Evolutionary conservation across 2,113 vertebrate genomes (phyloP), one percentile per base, ranked within the genome.

Genomic region (Protobothrops flavoviridis): DNA sequence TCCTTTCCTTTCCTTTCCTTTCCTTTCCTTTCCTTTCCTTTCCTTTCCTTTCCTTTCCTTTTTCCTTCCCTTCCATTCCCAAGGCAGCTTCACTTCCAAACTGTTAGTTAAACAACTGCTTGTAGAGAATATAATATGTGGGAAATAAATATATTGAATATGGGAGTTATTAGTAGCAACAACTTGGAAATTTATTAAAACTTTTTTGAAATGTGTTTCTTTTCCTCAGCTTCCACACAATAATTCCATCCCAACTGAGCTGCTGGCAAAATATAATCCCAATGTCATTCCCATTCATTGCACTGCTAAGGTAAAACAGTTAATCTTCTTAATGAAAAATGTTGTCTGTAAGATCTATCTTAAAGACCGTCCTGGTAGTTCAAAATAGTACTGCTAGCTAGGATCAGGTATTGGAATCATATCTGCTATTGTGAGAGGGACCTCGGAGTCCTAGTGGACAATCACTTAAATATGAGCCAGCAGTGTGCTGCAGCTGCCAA

Each of bases 271-370:
- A 91, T 89, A 96, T 3, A 95, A 26, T 50, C 85, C 94, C 0
- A 94, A 97, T 56, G 85, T 98, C 90, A 98, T 99, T 93, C 99
- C 99, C 0, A 97, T 99, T 50, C 89, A 96, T 97, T 99, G 99
- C 91, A 52, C 94, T 86, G 97, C 98, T 95, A 99, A 98, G 99
- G 99, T 99, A 97, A 96, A 89, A 57, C 12, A 59, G 13, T 52
- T 43, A 23, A 90, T 52, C 8, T 3, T 87, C 3, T 93, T 93
- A n/a, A 15, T 26, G 0, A 17, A 48, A 86, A 33, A 23, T 45
- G 91, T 86, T 57, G 39, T 91, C 43, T 55, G 6, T 86, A 15
- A 12, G 50, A 56, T 33, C 86, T 39, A 20, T 43, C 20, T 45
- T 20, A 43, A 85, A 86, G 39, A n/a, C 15, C 29, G 26, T 61